phyloP scores from a whole-genome alignment of 2,113 vertebrate species.

The Herpailurus yagouaroundi region DNA sequence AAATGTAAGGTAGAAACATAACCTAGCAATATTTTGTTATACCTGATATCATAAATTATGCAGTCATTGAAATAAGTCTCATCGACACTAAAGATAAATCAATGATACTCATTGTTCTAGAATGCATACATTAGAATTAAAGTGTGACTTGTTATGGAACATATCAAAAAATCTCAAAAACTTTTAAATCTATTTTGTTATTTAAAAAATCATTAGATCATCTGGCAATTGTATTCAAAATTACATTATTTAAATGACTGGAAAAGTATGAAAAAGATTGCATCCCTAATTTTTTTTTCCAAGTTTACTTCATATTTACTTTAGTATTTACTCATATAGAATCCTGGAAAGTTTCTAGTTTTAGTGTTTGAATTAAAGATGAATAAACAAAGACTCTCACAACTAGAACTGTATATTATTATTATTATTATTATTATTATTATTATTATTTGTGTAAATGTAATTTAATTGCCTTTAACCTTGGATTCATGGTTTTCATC shows the following conservation, averaged over 20 bases:
- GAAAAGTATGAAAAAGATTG: background rate
- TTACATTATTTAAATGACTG: constrained; percentile 42
- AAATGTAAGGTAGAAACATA: background rate
- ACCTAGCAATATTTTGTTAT: background rate
- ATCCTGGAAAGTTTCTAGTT: background rate
- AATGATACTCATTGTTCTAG: constrained; percentile 78
- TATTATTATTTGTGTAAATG: background rate
- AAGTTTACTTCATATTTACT: background rate
- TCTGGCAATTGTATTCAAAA: constrained; percentile 68
- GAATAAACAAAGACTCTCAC: background rate
- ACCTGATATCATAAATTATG: background rate
- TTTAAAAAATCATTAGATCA: constrained; percentile 74
- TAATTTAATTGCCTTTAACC: background rate
- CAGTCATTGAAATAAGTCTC: constrained; percentile 79
- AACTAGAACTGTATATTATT: background rate
- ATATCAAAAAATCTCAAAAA: constrained; percentile 76
- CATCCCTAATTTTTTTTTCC: background rate
- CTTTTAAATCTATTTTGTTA: constrained; percentile 79
- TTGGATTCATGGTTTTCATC: background rate
- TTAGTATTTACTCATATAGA: background rate
- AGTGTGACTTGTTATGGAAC: constrained; percentile 77
- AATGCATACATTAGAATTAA: constrained; percentile 82
- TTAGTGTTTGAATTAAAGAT: background rate
- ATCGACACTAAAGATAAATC: constrained; percentile 80
- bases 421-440: too few relatives aligned